Evolutionary conservation across 1,140 invertebrate species (phyloP).

Genomic region (Drosophila auraria): DNA sequence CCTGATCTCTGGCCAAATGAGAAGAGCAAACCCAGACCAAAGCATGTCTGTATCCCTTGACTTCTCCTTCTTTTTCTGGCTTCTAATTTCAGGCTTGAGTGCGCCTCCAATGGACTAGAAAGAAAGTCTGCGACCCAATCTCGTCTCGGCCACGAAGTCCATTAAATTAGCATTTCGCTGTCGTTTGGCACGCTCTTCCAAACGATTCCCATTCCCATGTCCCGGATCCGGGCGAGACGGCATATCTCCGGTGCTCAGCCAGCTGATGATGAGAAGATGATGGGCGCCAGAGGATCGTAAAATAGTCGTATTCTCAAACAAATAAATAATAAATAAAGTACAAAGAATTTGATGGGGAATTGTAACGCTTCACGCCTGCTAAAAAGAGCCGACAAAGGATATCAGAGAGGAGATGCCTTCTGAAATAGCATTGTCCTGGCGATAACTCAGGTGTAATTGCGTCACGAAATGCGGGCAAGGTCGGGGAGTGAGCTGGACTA

Average conservation of each 20-base stretch:
- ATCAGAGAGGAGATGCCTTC: neutral
- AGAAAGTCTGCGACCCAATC: constrained; percentile 51
- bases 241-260: constrained; percentile 65
- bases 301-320: constrained; percentile 57
- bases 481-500: constrained; percentile 26
- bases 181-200: constrained; percentile 46
- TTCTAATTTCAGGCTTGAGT: constrained; percentile 75
- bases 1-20: constrained; percentile 6
- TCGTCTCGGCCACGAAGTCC: constrained; percentile 26
- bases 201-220: constrained; percentile 27
- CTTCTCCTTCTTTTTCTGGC: constrained; percentile 16
- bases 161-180: constrained; percentile 71
- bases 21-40: neutral
- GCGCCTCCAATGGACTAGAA: constrained; percentile 65
- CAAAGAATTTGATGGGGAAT: constrained; percentile 52
- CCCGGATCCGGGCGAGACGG: constrained; percentile 58
- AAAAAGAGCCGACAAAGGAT: constrained; percentile 56
- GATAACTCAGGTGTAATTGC: constrained; percentile 74
- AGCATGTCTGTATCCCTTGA: constrained; percentile 21
- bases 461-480: constrained; percentile 39
- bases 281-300: constrained; percentile 73
- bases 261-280: constrained; percentile 16
- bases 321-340: constrained; percentile 33
- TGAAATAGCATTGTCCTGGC: neutral
- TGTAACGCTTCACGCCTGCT: constrained; percentile 75